A percentile compares a stretch with the other conserved stretches of the same genome.
Conservation (phyloP, 2,888 invertebrate genomes). For the Bruchidius siliquastri region DNA sequence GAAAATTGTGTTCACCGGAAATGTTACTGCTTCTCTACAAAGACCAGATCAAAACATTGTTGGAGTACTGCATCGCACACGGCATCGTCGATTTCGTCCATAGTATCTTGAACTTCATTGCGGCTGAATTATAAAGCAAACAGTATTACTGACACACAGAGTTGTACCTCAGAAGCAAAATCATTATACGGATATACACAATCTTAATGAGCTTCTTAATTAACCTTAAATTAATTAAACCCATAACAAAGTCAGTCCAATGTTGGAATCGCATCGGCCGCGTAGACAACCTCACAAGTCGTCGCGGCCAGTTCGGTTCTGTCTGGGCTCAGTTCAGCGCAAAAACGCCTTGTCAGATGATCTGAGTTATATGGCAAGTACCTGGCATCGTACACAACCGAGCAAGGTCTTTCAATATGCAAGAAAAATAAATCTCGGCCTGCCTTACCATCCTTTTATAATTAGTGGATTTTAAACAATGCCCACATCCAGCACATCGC, state of each 20-base stretch:
- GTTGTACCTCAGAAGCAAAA: not conserved
- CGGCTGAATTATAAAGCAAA: too few relatives aligned
- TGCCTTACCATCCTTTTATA: conserved; percentile 43
- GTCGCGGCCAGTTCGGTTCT: not conserved
- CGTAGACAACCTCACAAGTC: not conserved
- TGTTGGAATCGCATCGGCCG: not conserved
- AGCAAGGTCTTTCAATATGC: conserved; percentile 47
- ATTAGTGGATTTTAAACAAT: conserved; percentile 50
- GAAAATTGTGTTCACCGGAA: too few relatives aligned
- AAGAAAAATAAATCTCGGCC: conserved; percentile 48
- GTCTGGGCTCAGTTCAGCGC: conserved; percentile 29
- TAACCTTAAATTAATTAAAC: not conserved
- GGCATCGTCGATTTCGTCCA: too few relatives aligned
- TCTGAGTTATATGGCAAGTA: conserved; percentile 48
- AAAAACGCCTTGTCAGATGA: conserved; percentile 42
- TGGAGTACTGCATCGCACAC: too few relatives aligned
- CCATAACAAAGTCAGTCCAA: not conserved
- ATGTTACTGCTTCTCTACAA: too few relatives aligned
- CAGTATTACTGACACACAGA: not conserved
- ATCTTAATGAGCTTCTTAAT: not conserved
- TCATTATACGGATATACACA: not conserved
- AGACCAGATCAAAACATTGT: too few relatives aligned
- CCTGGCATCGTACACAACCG: conserved; percentile 41
- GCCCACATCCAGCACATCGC: conserved; percentile 33
- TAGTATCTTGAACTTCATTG: too few relatives aligned